Evolutionary conservation across 2,113 vertebrate species (phyloP).

Genomic region (Tringa solitaria): DNA sequence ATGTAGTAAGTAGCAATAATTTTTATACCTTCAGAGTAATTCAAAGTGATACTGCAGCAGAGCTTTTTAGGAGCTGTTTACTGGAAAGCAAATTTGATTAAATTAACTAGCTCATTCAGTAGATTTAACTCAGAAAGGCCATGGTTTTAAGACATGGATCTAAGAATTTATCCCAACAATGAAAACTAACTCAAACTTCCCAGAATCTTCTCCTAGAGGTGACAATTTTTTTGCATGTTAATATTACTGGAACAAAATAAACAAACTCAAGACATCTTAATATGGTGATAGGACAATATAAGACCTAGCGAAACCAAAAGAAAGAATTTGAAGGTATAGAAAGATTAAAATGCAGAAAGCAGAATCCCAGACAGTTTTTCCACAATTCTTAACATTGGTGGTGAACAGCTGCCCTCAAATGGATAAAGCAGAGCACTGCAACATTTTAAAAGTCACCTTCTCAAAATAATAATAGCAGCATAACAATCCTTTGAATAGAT

Average conservation of each 20-base stretch:
- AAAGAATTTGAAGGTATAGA: not conserved
- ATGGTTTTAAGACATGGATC: not conserved
- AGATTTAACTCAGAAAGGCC: not conserved
- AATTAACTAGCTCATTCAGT: not conserved
- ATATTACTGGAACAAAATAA: not conserved
- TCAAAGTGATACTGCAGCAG: not conserved
- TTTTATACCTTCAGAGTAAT: not conserved
- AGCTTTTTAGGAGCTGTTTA: not conserved
- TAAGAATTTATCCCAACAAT: not conserved
- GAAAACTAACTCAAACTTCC: not conserved
- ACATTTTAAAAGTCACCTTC: not conserved
- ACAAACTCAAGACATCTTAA: not conserved
- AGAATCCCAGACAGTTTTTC: not conserved
- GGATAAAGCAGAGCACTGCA: conserved; percentile 62
- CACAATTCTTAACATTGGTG: not conserved
- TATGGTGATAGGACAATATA: not conserved
- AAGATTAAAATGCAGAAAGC: not conserved
- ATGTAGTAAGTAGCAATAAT: not conserved
- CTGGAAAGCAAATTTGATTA: not conserved
- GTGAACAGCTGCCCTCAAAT: conserved; percentile 73
- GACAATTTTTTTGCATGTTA: not conserved
- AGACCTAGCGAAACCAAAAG: not conserved
- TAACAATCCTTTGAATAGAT: not conserved
- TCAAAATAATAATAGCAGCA: not conserved
- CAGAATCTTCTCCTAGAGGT: not conserved